These are phyloP conservation scores for Polypterus senegalus DNA, from an alignment of 2,113 vertebrate genomes.

Conservation along the genomic window DNA sequence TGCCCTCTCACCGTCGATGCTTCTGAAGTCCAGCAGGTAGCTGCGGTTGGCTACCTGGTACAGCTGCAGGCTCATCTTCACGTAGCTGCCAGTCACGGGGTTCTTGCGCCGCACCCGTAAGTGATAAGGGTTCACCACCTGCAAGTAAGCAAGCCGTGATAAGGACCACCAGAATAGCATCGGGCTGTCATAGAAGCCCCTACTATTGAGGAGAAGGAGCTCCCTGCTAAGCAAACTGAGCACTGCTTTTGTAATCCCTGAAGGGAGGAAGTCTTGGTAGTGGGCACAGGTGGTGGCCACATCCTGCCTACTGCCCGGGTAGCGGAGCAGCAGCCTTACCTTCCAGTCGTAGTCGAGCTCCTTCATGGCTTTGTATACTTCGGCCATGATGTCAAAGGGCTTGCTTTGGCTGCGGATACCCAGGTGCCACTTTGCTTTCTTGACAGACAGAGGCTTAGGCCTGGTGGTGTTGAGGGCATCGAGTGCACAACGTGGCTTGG, in stretches of 20 bases:
- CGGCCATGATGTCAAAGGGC: conserved; percentile 92
- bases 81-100: conserved; percentile 82
- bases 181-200: too few species aligned
- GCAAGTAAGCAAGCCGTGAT: conserved; percentile 2
- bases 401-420: conserved; percentile 95
- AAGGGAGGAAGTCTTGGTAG: too few species aligned
- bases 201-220: too few species aligned
- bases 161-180: too few species aligned
- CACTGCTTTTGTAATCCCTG: too few species aligned
- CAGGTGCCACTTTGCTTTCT: conserved; percentile 97
- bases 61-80: conserved; percentile 98
- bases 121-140: conserved; percentile 95
- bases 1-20: conserved; percentile 75
- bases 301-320: not conserved
- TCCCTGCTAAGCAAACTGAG: too few species aligned
- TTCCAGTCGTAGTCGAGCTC: conserved; percentile 94
- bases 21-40: conserved; percentile 95
- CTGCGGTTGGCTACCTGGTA: conserved; percentile 95
- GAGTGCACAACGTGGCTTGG: conserved; percentile 79
- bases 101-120: conserved; percentile 87
- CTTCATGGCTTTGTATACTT: conserved; percentile 93
- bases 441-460: conserved; percentile 83
- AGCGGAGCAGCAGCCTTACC: conserved; percentile 44
- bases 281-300: too few species aligned
- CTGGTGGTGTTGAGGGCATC: conserved; percentile 96